Evolutionary conservation across 2,797 vertebrate species (phyloP), one percentile per base, ranked within the genome.

Genomic region (Limosa lapponica): DNA sequence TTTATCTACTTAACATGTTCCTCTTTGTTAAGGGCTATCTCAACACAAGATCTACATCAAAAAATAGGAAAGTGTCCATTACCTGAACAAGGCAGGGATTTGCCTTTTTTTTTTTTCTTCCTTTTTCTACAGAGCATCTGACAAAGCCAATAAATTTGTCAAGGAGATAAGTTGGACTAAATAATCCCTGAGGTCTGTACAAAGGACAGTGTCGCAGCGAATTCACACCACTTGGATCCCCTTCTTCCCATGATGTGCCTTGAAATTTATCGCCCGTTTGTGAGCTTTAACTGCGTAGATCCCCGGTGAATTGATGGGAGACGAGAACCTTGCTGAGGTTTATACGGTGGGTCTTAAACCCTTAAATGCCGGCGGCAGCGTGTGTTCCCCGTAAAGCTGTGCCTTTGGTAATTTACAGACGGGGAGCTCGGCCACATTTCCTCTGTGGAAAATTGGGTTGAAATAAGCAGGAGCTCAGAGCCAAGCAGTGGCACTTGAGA

Each of bases 401-500:
- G 57, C 65, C 44, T 34, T 64, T 18, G 54, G 51, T 85, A 57
- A 92, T 94, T 94, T 82, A 89, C 58, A 65, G 41, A 1, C 0
- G 2, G n/a, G 41, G 48, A 92, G 11, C 46, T 61, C 1, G 11
- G 59, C 41, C 44, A 13, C 2, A 6, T 80, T 96, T 93, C 90
- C 92, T 71, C 86, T 62, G 79, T 34, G 91, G 84, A 77, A 94
- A 95, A 92, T 86, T 2, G 49, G 62, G 87, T 93, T 75, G 69
- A 52, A 95, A 69, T 64, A 95, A 86, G 74, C 55, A 11, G 79
- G 96, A 96, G 74, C 48, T 86, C 46, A 25, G 30, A 79, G 87
- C 41, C 1, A 75, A 97, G 96, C 92, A 84, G 95, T 61, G 90
- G 84, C 54, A 79, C 93, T 93, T 83, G 94, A 95, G 95, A 94